A percentile compares a stretch with the other conserved stretches of the same genome.
phyloP scores from a whole-genome alignment of 2,797 vertebrate genomes.

The Megalops cyprinoides region DNA sequence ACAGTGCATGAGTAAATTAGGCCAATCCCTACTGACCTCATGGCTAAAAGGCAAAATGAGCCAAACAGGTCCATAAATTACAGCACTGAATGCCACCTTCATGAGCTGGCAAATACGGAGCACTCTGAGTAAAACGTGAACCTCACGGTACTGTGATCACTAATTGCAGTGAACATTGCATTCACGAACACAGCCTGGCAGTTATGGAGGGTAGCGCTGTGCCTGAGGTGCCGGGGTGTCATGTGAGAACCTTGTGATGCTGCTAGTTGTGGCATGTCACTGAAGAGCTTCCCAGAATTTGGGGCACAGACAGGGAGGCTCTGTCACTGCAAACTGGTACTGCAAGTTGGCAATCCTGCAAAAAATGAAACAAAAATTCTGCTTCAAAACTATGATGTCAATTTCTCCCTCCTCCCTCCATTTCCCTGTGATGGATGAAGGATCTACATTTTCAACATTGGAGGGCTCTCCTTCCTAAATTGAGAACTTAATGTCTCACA shows the following conservation, averaged over 20 bases:
- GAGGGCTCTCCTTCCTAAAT: not conserved
- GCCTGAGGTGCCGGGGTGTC: not conserved
- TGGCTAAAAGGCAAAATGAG: not conserved
- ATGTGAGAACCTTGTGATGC: slow-evolving; percentile 13
- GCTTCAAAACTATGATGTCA: no score
- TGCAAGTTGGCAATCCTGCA: no score
- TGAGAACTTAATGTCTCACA: not conserved
- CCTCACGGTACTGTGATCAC: not conserved
- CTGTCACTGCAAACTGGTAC: no score
- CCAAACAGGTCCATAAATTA: not conserved
- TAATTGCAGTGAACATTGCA: slow-evolving; percentile 3
- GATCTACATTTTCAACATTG: not conserved
- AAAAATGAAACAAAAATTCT: no score
- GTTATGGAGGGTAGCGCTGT: not conserved
- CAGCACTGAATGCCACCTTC: not conserved
- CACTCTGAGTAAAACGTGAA: not conserved
- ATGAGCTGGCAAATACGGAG: not conserved
- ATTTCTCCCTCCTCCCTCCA: no score
- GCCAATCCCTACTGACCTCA: not conserved
- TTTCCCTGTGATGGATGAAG: no score
- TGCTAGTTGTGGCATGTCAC: not conserved
- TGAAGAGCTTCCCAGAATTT: not conserved
- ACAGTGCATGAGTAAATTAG: not conserved
- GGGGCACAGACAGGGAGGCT: no score
- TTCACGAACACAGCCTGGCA: not conserved